These are phyloP conservation scores for Drosophila nasuta DNA, from an alignment of 1,140 invertebrate genomes.

Conservation along the genomic window DNA sequence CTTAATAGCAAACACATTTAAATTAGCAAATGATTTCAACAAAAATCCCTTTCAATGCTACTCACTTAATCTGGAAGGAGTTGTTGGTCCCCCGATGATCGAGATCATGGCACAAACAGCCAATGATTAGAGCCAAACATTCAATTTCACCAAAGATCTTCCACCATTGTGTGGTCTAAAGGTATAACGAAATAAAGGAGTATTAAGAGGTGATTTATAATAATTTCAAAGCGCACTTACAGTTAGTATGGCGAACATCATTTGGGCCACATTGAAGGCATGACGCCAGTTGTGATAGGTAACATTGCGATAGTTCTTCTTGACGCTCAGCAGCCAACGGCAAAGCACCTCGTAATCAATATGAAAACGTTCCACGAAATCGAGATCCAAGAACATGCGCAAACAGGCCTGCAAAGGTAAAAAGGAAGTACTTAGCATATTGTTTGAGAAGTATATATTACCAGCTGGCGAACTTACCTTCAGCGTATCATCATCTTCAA, in stretches of 20 bases:
- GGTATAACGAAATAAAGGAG: background rate
- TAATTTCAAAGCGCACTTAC: slow-evolving; percentile 86
- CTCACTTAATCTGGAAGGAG: slow-evolving; percentile 98
- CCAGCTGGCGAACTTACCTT: slow-evolving; percentile 85
- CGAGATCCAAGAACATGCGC: slow-evolving; percentile 96
- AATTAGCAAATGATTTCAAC: background rate
- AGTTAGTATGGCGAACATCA: slow-evolving; percentile 97
- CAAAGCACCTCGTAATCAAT: slow-evolving; percentile 95
- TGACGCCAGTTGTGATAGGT: slow-evolving; percentile 99
- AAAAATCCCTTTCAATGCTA: slow-evolving; percentile 37
- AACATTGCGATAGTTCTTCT: slow-evolving; percentile 98
- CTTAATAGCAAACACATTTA: slow-evolving; percentile 84
- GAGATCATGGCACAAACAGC: slow-evolving; percentile 98
- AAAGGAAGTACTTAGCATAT: background rate
- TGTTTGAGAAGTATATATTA: background rate
- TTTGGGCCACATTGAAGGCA: slow-evolving; percentile 97
- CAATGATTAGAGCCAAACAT: slow-evolving; percentile 96
- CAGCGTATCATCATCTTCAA: slow-evolving; percentile 94
- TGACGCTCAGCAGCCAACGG: slow-evolving; percentile 96
- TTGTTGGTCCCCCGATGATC: slow-evolving; percentile 99
- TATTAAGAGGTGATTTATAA: background rate
- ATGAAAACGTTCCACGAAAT: slow-evolving; percentile 95
- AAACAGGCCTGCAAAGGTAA: slow-evolving; percentile 89
- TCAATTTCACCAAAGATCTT: slow-evolving; percentile 96
- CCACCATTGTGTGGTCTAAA: slow-evolving; percentile 95